Percentiles rank a stretch among this genome's conserved stretches.
phyloP scores from a whole-genome alignment of 2,888 invertebrate genomes.

The Lasioglossum leucozonium region DNA sequence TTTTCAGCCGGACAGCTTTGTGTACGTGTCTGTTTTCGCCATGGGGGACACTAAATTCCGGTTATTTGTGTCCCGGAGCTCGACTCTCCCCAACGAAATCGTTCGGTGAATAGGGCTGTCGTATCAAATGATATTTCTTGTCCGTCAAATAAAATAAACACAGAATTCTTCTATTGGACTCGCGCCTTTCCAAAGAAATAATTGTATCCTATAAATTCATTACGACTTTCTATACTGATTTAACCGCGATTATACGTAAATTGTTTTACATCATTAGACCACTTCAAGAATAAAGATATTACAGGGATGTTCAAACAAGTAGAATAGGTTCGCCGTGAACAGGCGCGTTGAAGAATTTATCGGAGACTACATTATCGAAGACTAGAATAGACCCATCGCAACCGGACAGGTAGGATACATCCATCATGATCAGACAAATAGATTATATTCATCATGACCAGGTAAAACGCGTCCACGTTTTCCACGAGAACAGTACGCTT shows the following conservation, averaged over 20 bases:
- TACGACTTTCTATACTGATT: not conserved
- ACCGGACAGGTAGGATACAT: not conserved
- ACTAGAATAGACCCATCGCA: not conserved
- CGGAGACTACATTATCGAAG: not conserved
- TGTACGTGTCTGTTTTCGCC: not conserved
- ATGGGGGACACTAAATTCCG: not conserved
- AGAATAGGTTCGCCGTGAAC: too few species aligned
- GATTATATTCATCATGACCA: not conserved
- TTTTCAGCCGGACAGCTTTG: not conserved
- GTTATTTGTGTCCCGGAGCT: not conserved
- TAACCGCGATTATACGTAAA: too few species aligned
- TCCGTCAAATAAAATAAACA: not conserved
- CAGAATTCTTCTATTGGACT: not conserved
- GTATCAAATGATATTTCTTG: not conserved
- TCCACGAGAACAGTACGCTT: not conserved
- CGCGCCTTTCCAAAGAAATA: not conserved
- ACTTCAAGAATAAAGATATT: too few species aligned
- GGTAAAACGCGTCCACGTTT: not conserved
- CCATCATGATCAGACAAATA: not conserved
- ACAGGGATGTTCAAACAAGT: too few species aligned
- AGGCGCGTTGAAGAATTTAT: too few species aligned
- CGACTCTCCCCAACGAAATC: not conserved
- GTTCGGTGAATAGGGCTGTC: not conserved
- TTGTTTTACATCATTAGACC: not conserved
- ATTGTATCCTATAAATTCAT: not conserved